Percentiles rank a stretch among this genome's conserved stretches.
Conservation (phyloP, 2,113 vertebrate species). For the Zonotrichia leucophrys region DNA sequence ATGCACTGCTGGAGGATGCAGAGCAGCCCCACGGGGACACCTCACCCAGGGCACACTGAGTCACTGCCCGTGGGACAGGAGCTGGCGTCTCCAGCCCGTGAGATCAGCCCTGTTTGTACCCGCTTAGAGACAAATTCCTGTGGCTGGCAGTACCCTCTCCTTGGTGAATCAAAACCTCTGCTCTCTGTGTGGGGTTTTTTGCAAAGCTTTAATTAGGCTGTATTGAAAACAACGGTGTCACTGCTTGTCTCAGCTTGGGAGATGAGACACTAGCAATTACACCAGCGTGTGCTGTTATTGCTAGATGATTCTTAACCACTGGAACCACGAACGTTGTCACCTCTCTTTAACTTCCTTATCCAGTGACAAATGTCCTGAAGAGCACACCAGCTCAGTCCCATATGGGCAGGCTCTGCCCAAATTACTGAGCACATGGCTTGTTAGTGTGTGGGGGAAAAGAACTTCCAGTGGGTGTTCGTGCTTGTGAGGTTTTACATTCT, state of each 20-base stretch:
- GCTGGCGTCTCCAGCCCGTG: rapidly evolving
- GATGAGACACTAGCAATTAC: not conserved
- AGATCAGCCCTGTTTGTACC: not conserved
- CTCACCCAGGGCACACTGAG: rapidly evolving
- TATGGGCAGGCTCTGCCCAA: not conserved
- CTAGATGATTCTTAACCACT: not conserved
- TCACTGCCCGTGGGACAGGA: not conserved
- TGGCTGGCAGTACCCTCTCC: not conserved
- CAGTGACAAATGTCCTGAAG: not conserved
- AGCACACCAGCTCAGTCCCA: not conserved
- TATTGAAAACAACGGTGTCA: not conserved
- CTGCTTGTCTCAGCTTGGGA: not conserved
- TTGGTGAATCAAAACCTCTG: not conserved
- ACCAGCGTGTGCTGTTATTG: not conserved
- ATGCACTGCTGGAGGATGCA: rapidly evolving
- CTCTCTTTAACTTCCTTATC: not conserved
- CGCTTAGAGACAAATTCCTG: not conserved
- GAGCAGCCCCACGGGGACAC: rapidly evolving
- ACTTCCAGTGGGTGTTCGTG: not conserved
- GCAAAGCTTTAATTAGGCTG: not conserved
- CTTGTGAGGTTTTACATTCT: not conserved
- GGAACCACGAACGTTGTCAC: not conserved
- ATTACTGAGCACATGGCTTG: not conserved
- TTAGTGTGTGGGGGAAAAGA: not conserved
- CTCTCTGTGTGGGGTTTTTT: not conserved